These are phyloP conservation scores for Heliangelus exortis DNA, from an alignment of 2,797 vertebrate species.

Conservation along the genomic window DNA sequence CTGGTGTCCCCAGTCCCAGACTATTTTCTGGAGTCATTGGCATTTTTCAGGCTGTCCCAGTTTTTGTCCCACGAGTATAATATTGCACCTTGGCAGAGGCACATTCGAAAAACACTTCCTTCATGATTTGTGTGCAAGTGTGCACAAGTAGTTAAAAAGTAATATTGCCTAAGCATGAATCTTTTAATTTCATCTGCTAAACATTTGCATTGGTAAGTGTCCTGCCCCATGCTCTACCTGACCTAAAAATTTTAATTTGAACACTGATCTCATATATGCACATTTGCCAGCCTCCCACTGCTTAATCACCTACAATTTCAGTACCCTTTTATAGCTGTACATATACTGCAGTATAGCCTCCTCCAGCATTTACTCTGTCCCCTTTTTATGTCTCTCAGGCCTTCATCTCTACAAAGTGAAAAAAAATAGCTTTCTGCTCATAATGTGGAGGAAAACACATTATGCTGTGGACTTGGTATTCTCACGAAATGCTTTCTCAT, in stretches of 20 bases:
- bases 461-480: background rate
- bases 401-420: background rate
- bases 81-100: background rate
- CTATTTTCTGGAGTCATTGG: accelerated
- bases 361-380: background rate
- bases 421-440: background rate
- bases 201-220: background rate
- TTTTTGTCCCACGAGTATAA: background rate
- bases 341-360: background rate
- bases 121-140: background rate
- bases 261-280: background rate
- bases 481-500: background rate
- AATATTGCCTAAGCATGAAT: background rate
- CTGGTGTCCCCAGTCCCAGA: background rate
- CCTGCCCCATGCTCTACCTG: too few relatives aligned
- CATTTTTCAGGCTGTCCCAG: background rate
- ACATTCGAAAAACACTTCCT: background rate
- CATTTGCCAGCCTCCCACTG: background rate
- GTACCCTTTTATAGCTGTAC: background rate
- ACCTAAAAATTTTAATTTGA: background rate
- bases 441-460: background rate
- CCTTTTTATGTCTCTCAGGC: background rate
- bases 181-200: background rate
- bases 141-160: background rate
- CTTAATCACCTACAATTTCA: background rate